Evolutionary conservation across 2,113 vertebrate genomes (phyloP).

Genomic region (Callionymus lyra): DNA sequence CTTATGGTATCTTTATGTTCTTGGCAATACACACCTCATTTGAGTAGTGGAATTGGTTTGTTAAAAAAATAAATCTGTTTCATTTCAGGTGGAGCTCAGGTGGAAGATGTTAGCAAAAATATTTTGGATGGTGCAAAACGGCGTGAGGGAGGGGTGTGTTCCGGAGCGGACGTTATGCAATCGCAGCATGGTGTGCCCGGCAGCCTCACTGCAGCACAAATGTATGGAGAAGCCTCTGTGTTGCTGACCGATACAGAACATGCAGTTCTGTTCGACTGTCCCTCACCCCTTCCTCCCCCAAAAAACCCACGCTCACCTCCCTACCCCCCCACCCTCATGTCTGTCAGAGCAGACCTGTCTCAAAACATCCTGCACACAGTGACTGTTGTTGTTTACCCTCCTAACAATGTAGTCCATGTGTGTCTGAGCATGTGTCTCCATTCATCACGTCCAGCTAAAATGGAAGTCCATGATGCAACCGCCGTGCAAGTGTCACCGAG

Average conservation of each 20-base stretch:
- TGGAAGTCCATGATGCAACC: slow-evolving; percentile 47
- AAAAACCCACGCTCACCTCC: too few relatives aligned
- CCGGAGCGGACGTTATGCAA: slow-evolving; percentile 64
- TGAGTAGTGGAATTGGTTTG: too few relatives aligned
- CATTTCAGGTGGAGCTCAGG: not conserved
- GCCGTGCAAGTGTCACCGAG: slow-evolving; percentile 20
- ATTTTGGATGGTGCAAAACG: slow-evolving; percentile 23
- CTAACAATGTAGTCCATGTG: not conserved
- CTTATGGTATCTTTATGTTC: too few relatives aligned
- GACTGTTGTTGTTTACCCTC: slow-evolving; percentile 2
- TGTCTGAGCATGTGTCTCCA: slow-evolving; percentile 16
- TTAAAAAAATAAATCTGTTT: slow-evolving; percentile 13
- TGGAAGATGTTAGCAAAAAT: slow-evolving; percentile 17
- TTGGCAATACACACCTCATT: too few relatives aligned
- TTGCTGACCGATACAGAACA: slow-evolving; percentile 57
- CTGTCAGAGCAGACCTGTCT: too few relatives aligned
- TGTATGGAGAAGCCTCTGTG: slow-evolving; percentile 37
- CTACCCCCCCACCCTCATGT: too few relatives aligned
- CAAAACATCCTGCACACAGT: too few relatives aligned
- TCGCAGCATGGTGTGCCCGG: slow-evolving; percentile 48
- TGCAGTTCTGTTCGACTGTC: slow-evolving; percentile 18
- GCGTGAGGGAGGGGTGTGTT: slow-evolving; percentile 45
- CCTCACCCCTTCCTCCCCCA: too few relatives aligned
- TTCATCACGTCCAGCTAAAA: slow-evolving; percentile 44
- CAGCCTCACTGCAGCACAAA: slow-evolving; percentile 46